Base-by-base conservation (phyloP, 2,888 invertebrate species). In the Dynastes tityus region DNA sequence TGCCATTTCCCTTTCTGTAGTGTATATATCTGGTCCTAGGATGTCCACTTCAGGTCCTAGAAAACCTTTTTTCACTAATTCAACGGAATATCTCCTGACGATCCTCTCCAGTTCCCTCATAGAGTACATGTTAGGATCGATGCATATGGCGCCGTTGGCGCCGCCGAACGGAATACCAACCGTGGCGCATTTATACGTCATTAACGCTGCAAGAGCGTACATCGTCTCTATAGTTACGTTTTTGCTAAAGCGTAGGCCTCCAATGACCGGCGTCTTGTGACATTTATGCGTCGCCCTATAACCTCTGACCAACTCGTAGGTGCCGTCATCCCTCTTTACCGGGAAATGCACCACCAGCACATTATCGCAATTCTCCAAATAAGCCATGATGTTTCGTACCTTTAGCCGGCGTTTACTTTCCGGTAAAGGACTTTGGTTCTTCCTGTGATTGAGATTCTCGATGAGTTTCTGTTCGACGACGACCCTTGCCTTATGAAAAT, bases 131-230 rank as follows among this genome's bases (percentile, higher is more conserved):
- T 91, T 92, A 1, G 95, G 95, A 85, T 96, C 91, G 82, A 96
- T 95, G 83, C 91, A 91, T 11, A 96, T 91, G 65, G 95, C 96
- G 86, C 92, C 93, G 86, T 93, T 93, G 67, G 93, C 91, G 45
- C 95, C 95, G 76, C 96, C 96, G 86, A 95, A 96, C 5, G 96
- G 96, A 70, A 96, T 93, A 87, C 92, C 94, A 22, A 93, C 94
- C 83, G 94, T 94, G 29, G 96, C 94, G 87, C 95, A 95, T 89
- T 96, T 96, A 89, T 92, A 95, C 9, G 96, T 95, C 95, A 96
- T 96, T 84, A 96, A 88, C 40, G 95, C 93, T 1, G 95, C 93
- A 80, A 96, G 88, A n/a, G 95, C 96, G 87, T 93, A 94, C 65
- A 96, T 95, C 86, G 95, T 95, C 85, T 94, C 95, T 76, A 92